Evolutionary conservation across 2,888 invertebrate species (phyloP), one percentile per base, ranked within the genome.

Genomic region (Callosobruchus maculatus): DNA sequence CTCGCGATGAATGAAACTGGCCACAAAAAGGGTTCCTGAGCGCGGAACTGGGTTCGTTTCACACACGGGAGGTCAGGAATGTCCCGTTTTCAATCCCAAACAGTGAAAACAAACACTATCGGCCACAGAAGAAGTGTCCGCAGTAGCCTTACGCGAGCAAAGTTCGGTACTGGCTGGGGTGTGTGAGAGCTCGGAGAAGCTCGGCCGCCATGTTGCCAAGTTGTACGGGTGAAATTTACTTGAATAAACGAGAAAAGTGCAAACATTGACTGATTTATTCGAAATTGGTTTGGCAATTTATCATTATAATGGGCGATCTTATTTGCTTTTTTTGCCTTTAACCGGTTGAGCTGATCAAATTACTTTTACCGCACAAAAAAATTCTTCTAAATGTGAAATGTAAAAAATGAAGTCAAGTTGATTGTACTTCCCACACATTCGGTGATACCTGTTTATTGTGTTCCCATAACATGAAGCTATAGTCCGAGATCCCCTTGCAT

Each of bases 81-180:
- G 13, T 49, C 49, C 49, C 49, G 49, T 49, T 49, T 49, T 13
- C 49, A 18, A 49, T 13, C 49, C 13, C 18, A 49, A 49, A 7
- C 13, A 18, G 49, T 13, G 49, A 18, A 49, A 49, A 49, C 49
- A 49, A 3, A 49, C 49, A 49, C 1, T 49, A 49, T 49, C 3
- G 49, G 49, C 49, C 49, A 49, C 9, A 49, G 49, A 49, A 49
- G 13, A 49, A 13, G 49, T 18, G 49, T 49, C 13, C 13, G 49
- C 18, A 49, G 49, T 49, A 1, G 13, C 13, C 49, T 13, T 7
- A 49, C 13, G 49, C 49, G 49, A 49, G 49, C 49, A 49, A 49
- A 21, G 74, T 72, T 74, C 72, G 70, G 74, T 72, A 76, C 76
- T 76, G 76, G 76, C 76, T 74, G 76, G 76, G 76, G 76, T 76